Conservation (phyloP, 2,888 invertebrate genomes). For the Ectropis crepuscularia region DNA sequence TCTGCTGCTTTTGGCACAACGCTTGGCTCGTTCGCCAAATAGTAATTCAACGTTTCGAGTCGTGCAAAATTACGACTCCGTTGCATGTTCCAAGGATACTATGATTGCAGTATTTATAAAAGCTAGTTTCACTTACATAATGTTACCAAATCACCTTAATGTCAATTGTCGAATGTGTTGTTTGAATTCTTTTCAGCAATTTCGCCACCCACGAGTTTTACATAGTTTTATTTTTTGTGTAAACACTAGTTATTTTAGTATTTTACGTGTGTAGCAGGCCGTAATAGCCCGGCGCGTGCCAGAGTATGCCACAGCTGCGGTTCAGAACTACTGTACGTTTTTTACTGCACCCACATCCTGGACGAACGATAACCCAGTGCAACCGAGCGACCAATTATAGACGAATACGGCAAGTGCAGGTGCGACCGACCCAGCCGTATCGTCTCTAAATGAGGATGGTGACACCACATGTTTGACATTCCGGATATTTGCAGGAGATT, state of each 20-base stretch:
- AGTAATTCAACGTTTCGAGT: neutral
- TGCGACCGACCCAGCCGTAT: slow-evolving; percentile 13
- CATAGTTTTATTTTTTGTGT: slow-evolving; percentile 2
- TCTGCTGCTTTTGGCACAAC: slow-evolving; percentile 12
- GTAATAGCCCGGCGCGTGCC: slow-evolving; percentile 23
- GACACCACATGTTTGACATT: slow-evolving; percentile 12
- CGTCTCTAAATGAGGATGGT: slow-evolving; percentile 3
- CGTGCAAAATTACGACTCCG: slow-evolving; percentile 4
- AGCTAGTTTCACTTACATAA: slow-evolving; percentile 16
- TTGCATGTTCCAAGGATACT: slow-evolving; percentile 8
- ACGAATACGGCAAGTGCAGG: slow-evolving; percentile 25
- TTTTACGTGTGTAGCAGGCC: slow-evolving; percentile 5
- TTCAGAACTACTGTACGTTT: slow-evolving; percentile 11
- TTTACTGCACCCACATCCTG: slow-evolving; percentile 40
- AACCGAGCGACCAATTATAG: slow-evolving; percentile 24
- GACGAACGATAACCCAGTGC: slow-evolving; percentile 29
- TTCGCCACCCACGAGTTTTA: slow-evolving; percentile 18
- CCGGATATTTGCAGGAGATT: neutral
- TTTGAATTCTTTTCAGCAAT: slow-evolving; percentile 5
- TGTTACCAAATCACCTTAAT: neutral
- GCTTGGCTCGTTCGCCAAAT: slow-evolving; percentile 8
- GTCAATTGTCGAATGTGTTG: slow-evolving; percentile 6
- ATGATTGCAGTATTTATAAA: slow-evolving; percentile 14
- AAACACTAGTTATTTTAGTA: slow-evolving; percentile 16
- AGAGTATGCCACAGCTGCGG: slow-evolving; percentile 20